phyloP scores from a whole-genome alignment of 1,140 invertebrate species.

The Pomacea maculata region DNA sequence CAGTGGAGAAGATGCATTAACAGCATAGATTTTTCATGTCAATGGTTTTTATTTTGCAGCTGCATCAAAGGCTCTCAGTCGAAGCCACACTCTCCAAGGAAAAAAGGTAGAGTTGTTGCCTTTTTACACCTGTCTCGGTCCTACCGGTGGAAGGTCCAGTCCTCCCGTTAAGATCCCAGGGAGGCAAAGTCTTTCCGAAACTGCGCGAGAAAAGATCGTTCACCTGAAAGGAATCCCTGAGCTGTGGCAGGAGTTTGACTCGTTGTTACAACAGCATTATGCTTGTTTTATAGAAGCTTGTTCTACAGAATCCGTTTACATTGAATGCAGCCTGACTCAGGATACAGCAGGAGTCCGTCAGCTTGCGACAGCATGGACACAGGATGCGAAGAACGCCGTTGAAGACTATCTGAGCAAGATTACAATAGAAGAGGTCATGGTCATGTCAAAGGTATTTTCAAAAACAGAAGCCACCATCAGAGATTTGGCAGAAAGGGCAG shows the following conservation, averaged over 20 bases:
- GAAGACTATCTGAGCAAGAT: not conserved
- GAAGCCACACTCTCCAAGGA: not conserved
- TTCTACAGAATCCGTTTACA: not conserved
- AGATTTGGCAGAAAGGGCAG: not conserved
- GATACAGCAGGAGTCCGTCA: not conserved
- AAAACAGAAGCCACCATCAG: not conserved
- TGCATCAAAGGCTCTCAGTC: not conserved
- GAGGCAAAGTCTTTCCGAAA: not conserved
- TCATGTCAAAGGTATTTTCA: not conserved
- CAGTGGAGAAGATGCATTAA: no score
- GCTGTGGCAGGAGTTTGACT: not conserved
- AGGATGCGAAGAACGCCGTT: not conserved
- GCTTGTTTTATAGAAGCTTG: not conserved
- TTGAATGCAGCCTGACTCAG: not conserved
- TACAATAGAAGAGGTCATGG: not conserved
- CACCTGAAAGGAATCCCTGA: not conserved
- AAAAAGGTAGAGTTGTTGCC: not conserved
- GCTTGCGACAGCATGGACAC: not conserved
- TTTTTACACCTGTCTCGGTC: constrained; percentile 13
- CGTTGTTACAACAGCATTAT: not conserved
- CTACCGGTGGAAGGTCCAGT: not conserved
- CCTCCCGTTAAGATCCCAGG: not conserved
- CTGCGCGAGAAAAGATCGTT: not conserved
- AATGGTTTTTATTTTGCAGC: not conserved
- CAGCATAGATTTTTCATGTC: not conserved